Conservation (phyloP, 1,140 invertebrate species). For the Venustaconcha ellipsiformis region DNA sequence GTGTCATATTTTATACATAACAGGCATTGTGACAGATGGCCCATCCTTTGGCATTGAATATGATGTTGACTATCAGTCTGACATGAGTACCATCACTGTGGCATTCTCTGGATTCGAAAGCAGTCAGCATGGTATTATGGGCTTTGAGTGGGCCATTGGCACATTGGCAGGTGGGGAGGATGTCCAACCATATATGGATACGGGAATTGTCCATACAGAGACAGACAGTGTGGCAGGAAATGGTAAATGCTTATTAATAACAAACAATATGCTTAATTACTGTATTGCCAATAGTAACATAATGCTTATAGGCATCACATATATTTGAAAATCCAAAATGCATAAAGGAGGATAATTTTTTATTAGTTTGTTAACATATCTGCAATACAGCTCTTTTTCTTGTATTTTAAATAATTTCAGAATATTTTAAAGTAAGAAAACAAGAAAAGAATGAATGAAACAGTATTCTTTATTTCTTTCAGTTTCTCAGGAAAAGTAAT, state of each 20-base stretch:
- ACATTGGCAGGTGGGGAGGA: constrained; percentile 17
- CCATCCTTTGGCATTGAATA: constrained; percentile 1
- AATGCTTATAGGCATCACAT: not conserved
- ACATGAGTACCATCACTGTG: constrained; percentile 18
- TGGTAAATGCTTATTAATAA: constrained; percentile 7
- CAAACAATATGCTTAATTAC: not conserved
- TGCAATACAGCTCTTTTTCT: no score
- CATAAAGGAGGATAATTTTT: not conserved
- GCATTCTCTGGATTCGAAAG: constrained; percentile 29
- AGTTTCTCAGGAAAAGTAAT: no score
- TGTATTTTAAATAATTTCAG: no score
- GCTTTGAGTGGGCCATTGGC: constrained; percentile 30
- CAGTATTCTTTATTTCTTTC: no score
- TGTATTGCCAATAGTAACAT: not conserved
- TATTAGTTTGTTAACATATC: no score
- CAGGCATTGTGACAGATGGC: constrained; percentile 25
- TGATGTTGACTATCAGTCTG: constrained; percentile 28
- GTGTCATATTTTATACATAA: not conserved
- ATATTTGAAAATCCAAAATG: not conserved
- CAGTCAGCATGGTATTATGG: constrained; percentile 18
- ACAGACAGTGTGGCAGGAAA: constrained; percentile 3
- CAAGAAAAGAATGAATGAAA: no score
- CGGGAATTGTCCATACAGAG: constrained; percentile 11
- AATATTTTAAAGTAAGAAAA: no score
- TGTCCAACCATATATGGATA: constrained; percentile 17